Evolutionary conservation across 1,140 invertebrate genomes (phyloP).

Genomic region (Drosophila sp.): DNA sequence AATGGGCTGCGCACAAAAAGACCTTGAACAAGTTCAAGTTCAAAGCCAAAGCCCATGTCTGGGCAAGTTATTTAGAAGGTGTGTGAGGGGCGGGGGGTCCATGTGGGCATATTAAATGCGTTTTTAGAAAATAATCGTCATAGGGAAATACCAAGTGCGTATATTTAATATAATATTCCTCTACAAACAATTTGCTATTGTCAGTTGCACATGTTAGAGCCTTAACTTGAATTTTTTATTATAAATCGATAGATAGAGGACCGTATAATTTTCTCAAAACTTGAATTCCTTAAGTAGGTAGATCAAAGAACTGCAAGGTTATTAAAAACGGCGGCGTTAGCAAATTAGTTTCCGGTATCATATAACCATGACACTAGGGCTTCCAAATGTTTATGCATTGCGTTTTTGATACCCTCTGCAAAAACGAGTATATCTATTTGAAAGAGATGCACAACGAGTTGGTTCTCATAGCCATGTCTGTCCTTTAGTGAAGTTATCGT

Average conservation of each 20-base stretch:
- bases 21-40: slow-evolving; percentile 77
- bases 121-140: not conserved
- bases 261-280: not conserved
- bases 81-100: not conserved
- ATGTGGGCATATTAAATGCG: slow-evolving; percentile 43
- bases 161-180: too few relatives aligned
- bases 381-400: not conserved
- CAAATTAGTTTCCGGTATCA: slow-evolving; percentile 2
- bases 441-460: too few relatives aligned
- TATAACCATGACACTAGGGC: not conserved
- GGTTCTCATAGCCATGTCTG: too few relatives aligned
- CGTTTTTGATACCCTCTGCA: not conserved
- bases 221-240: too few relatives aligned
- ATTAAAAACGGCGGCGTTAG: not conserved
- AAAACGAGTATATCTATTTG: not conserved
- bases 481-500: too few relatives aligned
- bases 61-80: slow-evolving; percentile 19
- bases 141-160: too few relatives aligned
- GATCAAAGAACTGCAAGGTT: not conserved
- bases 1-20: slow-evolving; percentile 37
- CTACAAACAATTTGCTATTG: not conserved
- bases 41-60: slow-evolving; percentile 54
- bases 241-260: too few relatives aligned
- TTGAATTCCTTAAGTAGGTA: not conserved
- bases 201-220: not conserved